Percentiles rank a stretch among this genome's conserved stretches.
These are phyloP conservation scores for Cenopis cana DNA, from an alignment of 2,888 invertebrate species.

Conservation along the genomic window DNA sequence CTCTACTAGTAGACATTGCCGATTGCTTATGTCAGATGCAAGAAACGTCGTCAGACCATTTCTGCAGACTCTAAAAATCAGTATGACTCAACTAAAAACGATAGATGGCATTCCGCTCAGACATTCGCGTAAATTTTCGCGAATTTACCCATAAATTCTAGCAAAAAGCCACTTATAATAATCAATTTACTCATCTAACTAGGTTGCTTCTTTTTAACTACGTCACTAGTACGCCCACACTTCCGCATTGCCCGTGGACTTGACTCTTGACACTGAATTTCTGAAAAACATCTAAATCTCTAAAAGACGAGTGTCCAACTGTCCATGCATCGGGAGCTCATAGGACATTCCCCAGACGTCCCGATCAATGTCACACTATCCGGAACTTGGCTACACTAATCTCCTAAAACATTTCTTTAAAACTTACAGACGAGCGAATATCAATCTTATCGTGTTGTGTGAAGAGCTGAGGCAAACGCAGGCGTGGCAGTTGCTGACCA, in stretches of 20 bases:
- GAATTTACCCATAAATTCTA: too few species aligned
- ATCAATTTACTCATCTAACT: too few species aligned
- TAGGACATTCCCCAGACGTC: constrained; percentile 26
- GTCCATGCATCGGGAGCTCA: constrained; percentile 3
- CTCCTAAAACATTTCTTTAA: neutral
- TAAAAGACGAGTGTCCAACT: neutral
- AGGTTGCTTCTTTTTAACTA: neutral
- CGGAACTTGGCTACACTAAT: constrained; percentile 30
- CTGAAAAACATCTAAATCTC: constrained; percentile 32
- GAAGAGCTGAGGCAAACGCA: constrained; percentile 48
- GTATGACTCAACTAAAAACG: too few species aligned
- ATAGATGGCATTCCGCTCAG: too few species aligned
- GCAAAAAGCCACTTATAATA: too few species aligned
- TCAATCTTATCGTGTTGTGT: constrained; percentile 36
- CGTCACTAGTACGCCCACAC: neutral
- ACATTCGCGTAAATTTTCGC: too few species aligned
- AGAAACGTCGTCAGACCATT: too few species aligned
- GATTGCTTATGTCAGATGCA: too few species aligned
- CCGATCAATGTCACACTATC: constrained; percentile 32
- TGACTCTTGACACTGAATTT: constrained; percentile 36
- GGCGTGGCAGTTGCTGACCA: constrained; percentile 46
- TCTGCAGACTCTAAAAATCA: too few species aligned
- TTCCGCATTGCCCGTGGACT: constrained; percentile 13
- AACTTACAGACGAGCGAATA: constrained; percentile 37
- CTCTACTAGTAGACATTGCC: too few species aligned